phyloP scores from a whole-genome alignment of 2,113 vertebrate genomes.

The Micronisus gabar region DNA sequence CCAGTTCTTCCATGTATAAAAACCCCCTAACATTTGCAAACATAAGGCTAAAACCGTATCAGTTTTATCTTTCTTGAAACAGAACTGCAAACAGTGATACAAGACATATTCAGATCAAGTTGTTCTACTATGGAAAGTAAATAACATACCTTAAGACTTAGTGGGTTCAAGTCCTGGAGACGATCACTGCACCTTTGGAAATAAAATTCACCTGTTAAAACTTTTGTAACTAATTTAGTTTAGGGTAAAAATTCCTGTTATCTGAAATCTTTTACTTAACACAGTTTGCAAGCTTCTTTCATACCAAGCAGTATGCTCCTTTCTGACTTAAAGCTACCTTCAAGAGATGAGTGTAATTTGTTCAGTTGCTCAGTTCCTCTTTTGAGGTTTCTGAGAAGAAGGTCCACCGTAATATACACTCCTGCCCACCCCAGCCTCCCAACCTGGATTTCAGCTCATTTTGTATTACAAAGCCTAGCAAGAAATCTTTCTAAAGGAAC shows the following conservation, averaged over 20 bases:
- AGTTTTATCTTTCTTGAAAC: not conserved
- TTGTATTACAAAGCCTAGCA: not conserved
- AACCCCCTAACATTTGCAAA: not conserved
- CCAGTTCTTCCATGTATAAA: not conserved
- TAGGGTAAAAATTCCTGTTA: not conserved
- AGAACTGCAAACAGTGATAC: not conserved
- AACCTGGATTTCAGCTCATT: not conserved
- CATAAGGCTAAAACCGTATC: not conserved
- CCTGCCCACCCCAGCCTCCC: not conserved
- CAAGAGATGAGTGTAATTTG: not conserved
- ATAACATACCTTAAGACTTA: not conserved
- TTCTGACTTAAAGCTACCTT: not conserved
- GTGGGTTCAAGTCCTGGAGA: not conserved
- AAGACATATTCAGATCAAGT: not conserved
- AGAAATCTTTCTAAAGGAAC: not conserved
- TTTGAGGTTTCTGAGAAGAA: not conserved
- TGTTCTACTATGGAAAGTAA: not conserved
- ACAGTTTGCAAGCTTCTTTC: not conserved
- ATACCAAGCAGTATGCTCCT: not conserved
- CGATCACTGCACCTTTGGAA: slow-evolving; percentile 14
- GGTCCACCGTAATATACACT: not conserved
- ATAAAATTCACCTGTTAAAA: not conserved
- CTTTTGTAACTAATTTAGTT: not conserved
- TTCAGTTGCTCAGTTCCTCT: not conserved
- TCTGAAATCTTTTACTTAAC: not conserved